Evolutionary conservation across 1,140 invertebrate species (phyloP).

Genomic region (Drosophila pseudoobscura): DNA sequence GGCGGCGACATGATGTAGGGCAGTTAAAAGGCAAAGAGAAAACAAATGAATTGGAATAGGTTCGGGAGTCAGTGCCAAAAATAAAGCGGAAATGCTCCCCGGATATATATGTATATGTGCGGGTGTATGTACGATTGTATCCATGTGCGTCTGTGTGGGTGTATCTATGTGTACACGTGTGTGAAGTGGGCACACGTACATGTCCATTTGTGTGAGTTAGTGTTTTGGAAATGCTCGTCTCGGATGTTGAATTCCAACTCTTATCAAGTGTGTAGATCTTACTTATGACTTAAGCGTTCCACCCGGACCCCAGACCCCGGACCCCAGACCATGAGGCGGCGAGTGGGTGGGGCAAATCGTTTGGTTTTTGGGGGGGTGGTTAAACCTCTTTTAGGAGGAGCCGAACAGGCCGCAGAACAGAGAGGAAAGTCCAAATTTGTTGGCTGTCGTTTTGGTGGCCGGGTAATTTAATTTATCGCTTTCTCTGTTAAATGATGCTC

Average conservation of each 20-base stretch:
- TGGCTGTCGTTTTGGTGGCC: constrained; percentile 60
- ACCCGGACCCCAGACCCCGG: constrained; percentile 8
- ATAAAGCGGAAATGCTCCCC: constrained; percentile 72
- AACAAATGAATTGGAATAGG: constrained; percentile 81
- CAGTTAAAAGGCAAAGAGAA: constrained; percentile 69
- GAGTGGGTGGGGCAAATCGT: neutral
- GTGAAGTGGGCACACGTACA: constrained; percentile 44
- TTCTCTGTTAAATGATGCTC: constrained; percentile 80
- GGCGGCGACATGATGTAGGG: constrained; percentile 1
- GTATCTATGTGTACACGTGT: constrained; percentile 20
- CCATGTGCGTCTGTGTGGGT: constrained; percentile 18
- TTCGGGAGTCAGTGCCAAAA: constrained; percentile 64
- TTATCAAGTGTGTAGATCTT: constrained; percentile 81
- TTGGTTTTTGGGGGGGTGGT: no score
- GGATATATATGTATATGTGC: constrained; percentile 33
- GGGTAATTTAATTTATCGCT: constrained; percentile 82
- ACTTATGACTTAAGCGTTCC: constrained; percentile 73
- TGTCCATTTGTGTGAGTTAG: constrained; percentile 80
- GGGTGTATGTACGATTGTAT: constrained; percentile 22
- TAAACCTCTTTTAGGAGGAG: no score
- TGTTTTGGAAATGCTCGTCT: constrained; percentile 75
- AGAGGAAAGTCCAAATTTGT: constrained; percentile 76
- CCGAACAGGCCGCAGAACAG: no score
- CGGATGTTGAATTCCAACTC: constrained; percentile 74
- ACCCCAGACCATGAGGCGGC: neutral